Evolutionary conservation across 1,140 invertebrate genomes (phyloP).

Genomic region (Drosophila sucinea): DNA sequence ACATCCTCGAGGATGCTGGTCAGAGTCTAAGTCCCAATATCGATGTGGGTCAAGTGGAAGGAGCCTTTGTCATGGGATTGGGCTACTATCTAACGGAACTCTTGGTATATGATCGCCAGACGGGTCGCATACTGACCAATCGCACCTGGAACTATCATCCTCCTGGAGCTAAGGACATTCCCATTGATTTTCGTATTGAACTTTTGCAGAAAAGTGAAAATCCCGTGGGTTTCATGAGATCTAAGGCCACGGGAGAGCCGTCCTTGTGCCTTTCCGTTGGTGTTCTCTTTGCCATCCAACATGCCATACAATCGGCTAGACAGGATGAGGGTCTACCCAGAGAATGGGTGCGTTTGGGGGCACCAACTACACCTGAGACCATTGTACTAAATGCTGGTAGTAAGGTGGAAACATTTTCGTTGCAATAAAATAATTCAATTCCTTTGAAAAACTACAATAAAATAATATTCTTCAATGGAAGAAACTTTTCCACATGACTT

Average conservation of each 20-base stretch:
- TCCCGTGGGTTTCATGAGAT: conserved; percentile 87
- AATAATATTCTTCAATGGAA: not conserved
- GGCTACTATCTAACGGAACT: conserved; percentile 91
- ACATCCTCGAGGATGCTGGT: conserved; percentile 90
- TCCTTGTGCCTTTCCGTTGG: conserved; percentile 87
- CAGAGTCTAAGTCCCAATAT: conserved; percentile 88
- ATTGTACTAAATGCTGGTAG: conserved; percentile 72
- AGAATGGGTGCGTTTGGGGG: conserved; percentile 84
- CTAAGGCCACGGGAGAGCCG: conserved; percentile 93
- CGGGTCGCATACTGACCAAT: conserved; percentile 88
- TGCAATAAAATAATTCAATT: conserved; percentile 27
- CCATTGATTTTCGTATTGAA: conserved; percentile 91
- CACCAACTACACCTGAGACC: conserved; percentile 83
- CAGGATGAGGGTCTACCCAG: conserved; percentile 84
- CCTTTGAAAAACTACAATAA: too few relatives aligned
- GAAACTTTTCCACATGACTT: not conserved
- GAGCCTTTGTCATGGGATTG: conserved; percentile 92
- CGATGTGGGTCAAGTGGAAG: conserved; percentile 91
- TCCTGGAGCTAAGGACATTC: conserved; percentile 91
- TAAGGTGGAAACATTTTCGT: conserved; percentile 41
- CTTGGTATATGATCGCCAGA: conserved; percentile 86
- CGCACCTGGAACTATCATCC: conserved; percentile 93
- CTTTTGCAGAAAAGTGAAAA: conserved; percentile 89
- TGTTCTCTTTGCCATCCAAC: conserved; percentile 89
- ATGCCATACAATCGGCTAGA: conserved; percentile 88